Percentiles rank a stretch among this genome's conserved stretches.
These are phyloP conservation scores for Leguminivora glycinivorella DNA, from an alignment of 1,140 invertebrate genomes.

Conservation along the genomic window DNA sequence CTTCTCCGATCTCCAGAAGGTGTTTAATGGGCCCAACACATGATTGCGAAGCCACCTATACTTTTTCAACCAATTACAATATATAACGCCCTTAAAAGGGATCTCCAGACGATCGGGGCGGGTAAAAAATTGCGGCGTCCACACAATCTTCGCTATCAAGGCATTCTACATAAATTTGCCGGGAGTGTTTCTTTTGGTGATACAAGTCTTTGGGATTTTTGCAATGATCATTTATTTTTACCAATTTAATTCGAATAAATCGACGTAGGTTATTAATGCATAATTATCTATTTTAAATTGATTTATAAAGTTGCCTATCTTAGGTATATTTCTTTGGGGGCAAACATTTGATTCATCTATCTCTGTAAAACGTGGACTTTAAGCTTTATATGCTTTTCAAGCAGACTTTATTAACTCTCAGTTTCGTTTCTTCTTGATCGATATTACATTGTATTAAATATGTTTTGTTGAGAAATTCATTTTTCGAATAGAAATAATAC, in stretches of 20 bases:
- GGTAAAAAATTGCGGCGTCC: constrained; percentile 24
- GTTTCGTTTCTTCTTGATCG: no score
- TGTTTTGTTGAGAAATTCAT: no score
- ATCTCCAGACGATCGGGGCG: background rate
- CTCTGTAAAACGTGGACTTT: no score
- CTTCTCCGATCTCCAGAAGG: background rate
- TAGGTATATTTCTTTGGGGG: no score
- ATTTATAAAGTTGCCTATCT: background rate
- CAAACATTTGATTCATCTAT: no score
- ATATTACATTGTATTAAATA: no score
- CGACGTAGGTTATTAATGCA: background rate
- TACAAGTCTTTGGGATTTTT: background rate
- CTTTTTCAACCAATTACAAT: constrained; percentile 17
- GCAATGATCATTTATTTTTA: background rate
- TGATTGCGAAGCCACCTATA: constrained; percentile 14
- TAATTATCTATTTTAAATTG: background rate
- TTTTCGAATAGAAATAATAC: no score
- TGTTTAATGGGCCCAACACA: constrained; percentile 9
- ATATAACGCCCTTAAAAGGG: constrained; percentile 24
- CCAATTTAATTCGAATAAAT: background rate
- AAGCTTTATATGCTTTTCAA: no score
- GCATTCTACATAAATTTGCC: constrained; percentile 16
- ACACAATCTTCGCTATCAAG: constrained; percentile 2
- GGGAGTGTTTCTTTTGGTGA: background rate
- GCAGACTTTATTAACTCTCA: no score